A percentile compares a stretch with the other conserved stretches of the same genome.
Conservation (phyloP, 2,797 vertebrate genomes). For the Hydrophis major region DNA sequence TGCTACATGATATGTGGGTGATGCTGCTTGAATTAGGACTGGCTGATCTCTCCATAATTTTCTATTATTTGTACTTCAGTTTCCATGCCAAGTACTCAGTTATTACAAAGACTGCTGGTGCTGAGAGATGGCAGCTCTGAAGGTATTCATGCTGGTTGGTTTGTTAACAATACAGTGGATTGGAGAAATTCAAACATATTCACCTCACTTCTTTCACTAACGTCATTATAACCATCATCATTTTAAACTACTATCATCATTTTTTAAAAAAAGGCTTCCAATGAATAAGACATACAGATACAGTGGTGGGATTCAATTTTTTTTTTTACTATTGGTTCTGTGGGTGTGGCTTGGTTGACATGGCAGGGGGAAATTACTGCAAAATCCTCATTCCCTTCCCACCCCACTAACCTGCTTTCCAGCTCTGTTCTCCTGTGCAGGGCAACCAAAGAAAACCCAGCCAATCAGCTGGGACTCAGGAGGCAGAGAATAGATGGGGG, state of each 20-base stretch:
- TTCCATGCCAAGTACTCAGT: background rate
- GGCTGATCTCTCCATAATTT: background rate
- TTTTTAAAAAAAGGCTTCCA: slow-evolving; percentile 63
- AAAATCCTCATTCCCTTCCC: too few species aligned
- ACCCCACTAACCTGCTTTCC: too few species aligned
- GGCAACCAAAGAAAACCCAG: too few species aligned
- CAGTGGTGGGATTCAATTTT: too few species aligned
- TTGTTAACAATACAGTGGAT: slow-evolving; percentile 59
- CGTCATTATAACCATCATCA: slow-evolving; percentile 10
- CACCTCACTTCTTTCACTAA: slow-evolving; percentile 74
- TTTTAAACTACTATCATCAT: background rate
- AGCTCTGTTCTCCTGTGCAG: too few species aligned
- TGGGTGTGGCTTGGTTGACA: too few species aligned
- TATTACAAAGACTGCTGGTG: slow-evolving; percentile 46
- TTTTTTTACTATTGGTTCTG: too few species aligned
- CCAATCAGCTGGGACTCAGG: too few species aligned
- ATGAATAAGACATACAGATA: slow-evolving; percentile 57
- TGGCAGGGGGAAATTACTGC: too few species aligned
- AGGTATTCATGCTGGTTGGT: slow-evolving; percentile 63
- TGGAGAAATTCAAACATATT: slow-evolving; percentile 69
- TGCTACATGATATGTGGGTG: background rate
- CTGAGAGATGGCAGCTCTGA: slow-evolving; percentile 53
- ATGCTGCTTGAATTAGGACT: background rate
- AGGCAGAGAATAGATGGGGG: too few species aligned
- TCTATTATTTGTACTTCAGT: slow-evolving; percentile 23